Evolutionary conservation across 2,888 invertebrate species (phyloP).

Genomic region (Tethea ocularis): DNA sequence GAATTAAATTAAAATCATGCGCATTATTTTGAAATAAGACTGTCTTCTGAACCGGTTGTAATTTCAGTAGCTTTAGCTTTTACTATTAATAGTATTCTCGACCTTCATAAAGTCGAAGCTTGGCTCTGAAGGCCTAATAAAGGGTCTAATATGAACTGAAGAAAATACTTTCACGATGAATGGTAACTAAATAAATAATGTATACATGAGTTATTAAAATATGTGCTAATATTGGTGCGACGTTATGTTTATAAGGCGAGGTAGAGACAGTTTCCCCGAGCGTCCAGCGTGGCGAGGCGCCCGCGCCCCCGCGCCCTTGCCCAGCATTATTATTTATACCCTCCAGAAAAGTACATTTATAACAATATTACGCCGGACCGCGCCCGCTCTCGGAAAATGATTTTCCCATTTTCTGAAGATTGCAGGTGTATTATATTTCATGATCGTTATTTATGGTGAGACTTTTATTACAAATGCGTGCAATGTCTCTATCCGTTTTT

Average conservation of each 20-base stretch:
- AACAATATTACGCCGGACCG: slow-evolving; percentile 83
- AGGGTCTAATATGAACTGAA: no score
- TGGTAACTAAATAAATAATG: no score
- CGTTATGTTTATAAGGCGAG: background rate
- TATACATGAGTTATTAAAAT: background rate
- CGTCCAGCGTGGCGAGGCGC: slow-evolving; percentile 39
- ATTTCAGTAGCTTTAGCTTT: no score
- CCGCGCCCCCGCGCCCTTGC: slow-evolving; percentile 48
- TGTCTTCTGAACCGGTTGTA: no score
- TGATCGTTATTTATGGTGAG: slow-evolving; percentile 83
- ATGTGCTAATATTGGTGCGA: background rate
- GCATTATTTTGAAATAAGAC: no score
- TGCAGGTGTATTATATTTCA: slow-evolving; percentile 85
- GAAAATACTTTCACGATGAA: no score
- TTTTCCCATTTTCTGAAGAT: slow-evolving; percentile 83
- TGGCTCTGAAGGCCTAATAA: no score
- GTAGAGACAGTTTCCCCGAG: slow-evolving; percentile 14
- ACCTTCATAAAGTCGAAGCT: no score
- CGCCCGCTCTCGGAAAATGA: slow-evolving; percentile 82
- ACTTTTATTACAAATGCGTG: slow-evolving; percentile 84
- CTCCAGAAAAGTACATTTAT: slow-evolving; percentile 81
- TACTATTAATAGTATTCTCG: no score
- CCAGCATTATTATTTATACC: slow-evolving; percentile 81
- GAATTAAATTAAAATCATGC: no score
- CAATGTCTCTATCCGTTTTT: slow-evolving; percentile 82